Conservation (phyloP, 2,797 vertebrate species). For the Poecilia velifera region DNA sequence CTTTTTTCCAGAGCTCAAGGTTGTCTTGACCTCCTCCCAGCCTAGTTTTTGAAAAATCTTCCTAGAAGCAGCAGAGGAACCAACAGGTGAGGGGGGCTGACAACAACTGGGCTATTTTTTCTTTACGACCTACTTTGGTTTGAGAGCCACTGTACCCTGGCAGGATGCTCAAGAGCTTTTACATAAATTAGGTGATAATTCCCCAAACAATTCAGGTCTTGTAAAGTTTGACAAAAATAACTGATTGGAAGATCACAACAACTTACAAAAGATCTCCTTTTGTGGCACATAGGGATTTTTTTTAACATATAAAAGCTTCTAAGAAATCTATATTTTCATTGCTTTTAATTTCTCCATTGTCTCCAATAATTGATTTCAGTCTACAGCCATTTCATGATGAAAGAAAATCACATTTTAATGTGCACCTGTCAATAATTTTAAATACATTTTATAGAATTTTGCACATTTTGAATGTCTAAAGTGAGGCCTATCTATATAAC, state of each 20-base stretch:
- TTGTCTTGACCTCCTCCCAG: conserved; percentile 56
- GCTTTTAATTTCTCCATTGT: not conserved
- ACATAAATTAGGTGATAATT: conserved; percentile 24
- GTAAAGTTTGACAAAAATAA: conserved; percentile 27
- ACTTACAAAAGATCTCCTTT: not conserved
- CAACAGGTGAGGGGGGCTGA: conserved; percentile 64
- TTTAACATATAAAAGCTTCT: not conserved
- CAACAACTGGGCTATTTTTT: conserved; percentile 72
- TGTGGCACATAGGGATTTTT: not conserved
- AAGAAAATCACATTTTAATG: not conserved
- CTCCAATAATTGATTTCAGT: not conserved
- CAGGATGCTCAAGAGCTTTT: conserved; percentile 40
- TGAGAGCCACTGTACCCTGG: conserved; percentile 44
- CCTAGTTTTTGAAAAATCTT: conserved; percentile 56
- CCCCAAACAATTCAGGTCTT: conserved; percentile 28
- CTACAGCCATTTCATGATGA: not conserved
- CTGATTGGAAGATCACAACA: not conserved
- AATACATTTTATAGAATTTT: not conserved
- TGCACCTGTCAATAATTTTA: not conserved
- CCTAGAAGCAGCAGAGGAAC: conserved; percentile 39
- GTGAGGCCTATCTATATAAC: not conserved
- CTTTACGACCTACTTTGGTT: conserved; percentile 63
- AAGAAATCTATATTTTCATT: not conserved
- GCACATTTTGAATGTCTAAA: not conserved
- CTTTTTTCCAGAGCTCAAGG: conserved; percentile 50